Conservation (phyloP, 2,797 vertebrate species). For the Cygnus olor region DNA sequence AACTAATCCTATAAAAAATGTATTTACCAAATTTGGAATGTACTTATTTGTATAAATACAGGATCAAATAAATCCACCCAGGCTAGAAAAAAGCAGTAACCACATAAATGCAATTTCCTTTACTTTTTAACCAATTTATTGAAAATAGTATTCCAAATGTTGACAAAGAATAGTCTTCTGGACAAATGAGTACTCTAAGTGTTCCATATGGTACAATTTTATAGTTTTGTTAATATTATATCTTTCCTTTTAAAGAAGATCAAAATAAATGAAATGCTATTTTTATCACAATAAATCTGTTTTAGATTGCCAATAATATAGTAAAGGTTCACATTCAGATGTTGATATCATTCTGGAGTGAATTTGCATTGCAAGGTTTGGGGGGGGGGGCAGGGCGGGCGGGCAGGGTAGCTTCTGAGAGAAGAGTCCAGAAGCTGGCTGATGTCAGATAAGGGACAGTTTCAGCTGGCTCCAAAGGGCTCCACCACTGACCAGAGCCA, state of each 20-base stretch:
- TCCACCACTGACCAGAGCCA: too few species aligned
- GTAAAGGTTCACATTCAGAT: not conserved
- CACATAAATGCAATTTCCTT: not conserved
- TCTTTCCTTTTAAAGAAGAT: not conserved
- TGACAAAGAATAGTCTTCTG: not conserved
- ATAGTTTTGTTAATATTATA: not conserved
- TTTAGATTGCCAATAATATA: not conserved
- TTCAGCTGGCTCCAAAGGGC: too few species aligned
- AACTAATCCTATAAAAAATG: not conserved
- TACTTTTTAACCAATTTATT: not conserved
- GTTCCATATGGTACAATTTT: not conserved
- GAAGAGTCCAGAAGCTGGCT: too few species aligned
- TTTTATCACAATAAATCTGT: not conserved
- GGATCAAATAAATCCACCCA: not conserved
- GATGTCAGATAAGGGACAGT: too few species aligned
- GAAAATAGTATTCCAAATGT: not conserved
- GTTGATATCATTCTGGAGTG: not conserved
- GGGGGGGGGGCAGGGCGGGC: too few species aligned
- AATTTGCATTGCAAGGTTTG: too few species aligned
- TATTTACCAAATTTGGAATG: not conserved
- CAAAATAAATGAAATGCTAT: not conserved
- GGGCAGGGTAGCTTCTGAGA: too few species aligned
- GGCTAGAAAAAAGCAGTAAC: not conserved
- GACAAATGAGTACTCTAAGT: not conserved
- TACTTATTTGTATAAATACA: not conserved